Base-by-base conservation (phyloP, 2,888 invertebrate genomes). In the Cerceris ruficornis region DNA sequence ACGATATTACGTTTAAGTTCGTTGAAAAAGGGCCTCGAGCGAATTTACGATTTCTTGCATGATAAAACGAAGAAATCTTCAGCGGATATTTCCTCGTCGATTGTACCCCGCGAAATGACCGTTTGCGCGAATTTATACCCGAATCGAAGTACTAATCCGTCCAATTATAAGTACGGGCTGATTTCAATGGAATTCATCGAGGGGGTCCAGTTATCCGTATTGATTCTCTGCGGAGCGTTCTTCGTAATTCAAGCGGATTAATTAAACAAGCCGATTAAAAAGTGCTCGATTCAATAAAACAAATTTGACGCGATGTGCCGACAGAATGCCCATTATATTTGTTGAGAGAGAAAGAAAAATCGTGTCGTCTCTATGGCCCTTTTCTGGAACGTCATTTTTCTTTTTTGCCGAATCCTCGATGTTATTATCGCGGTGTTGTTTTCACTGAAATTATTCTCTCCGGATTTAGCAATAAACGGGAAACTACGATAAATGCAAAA, bases 211-310 rank as follows among this genome's bases (percentile, higher is more conserved):
- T 67, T 68, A 65, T 43, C n/a, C 64, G 13, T 28, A 13, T 41
- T 57, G 46, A 43, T 41, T 13, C n/a, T 55, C 55, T 14, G 60
- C 14, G 61, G 7, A 15, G 6, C 39, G 69, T 69, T 73, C 15
- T 15, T 39, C 57, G 14, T 17, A 39, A 57, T 64, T 67, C 39
- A 55, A 13, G 46, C 50, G 64, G n/a, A 69, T 77, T 69, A 65
- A 77, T 73, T 73, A 73, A 73, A 60, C 65, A 66, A 60, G 65
- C 57, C 41, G 55, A 7, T 28, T 42, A 39, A 69, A 59, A 68
- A 69, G 59, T n/a, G 50, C 17, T 57, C 64, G 60, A 42, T 65
- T 55, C 41, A 28, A 60, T 60, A 39, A 73, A 73, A 77, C 59
- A 69, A 73, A 65, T 60, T 60, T 54, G 41, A 52, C 41, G 49